Percentiles rank a stretch among this genome's conserved stretches.
phyloP scores from a whole-genome alignment of 2,113 vertebrate genomes.

The Mastomys coucha region DNA sequence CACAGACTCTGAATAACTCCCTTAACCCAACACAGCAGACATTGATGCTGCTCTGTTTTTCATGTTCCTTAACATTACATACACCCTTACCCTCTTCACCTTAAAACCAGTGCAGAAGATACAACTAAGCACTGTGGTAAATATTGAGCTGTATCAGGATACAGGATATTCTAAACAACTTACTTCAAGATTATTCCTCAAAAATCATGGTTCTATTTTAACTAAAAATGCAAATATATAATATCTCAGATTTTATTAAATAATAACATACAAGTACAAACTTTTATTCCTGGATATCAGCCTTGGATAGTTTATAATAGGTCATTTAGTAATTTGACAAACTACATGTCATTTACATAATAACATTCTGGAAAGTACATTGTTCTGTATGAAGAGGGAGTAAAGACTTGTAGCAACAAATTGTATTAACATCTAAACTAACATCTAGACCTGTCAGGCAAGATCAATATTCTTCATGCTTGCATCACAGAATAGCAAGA shows the following conservation, averaged over 20 bases:
- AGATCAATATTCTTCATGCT: constrained; percentile 68
- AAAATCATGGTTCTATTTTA: constrained; percentile 12
- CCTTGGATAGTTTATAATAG: not conserved
- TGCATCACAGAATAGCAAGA: constrained; percentile 58
- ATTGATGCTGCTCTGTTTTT: not conserved
- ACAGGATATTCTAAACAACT: not conserved
- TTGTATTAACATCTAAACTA: constrained; percentile 52
- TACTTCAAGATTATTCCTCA: not conserved
- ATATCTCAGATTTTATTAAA: not conserved
- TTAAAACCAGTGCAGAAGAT: not conserved
- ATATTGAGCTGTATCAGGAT: not conserved
- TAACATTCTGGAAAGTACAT: not conserved
- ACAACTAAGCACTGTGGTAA: not conserved
- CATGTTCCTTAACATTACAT: not conserved
- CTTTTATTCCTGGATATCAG: not conserved
- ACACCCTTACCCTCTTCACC: too few relatives aligned
- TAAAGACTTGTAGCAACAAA: not conserved
- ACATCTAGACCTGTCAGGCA: constrained; percentile 61
- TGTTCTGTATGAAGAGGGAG: not conserved
- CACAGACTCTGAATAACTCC: not conserved
- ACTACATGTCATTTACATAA: not conserved
- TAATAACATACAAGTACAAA: constrained; percentile 32
- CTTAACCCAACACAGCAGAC: not conserved
- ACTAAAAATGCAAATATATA: not conserved
- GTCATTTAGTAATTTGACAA: not conserved